Conservation (phyloP, 2,797 vertebrate species). For the Tokudaia muenninki region DNA sequence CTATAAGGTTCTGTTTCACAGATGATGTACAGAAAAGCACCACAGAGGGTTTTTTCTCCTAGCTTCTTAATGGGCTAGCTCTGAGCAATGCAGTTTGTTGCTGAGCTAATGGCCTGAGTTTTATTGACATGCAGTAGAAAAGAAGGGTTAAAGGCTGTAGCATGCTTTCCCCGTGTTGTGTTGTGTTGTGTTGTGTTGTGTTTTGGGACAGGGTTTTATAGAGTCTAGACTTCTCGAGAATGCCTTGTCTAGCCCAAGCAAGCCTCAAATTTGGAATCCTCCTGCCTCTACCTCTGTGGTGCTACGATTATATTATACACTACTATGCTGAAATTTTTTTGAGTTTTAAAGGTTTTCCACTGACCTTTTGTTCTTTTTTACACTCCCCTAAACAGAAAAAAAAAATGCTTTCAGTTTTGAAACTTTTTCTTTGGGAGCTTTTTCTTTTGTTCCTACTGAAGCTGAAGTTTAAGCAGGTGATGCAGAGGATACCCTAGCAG, state of each 20-base stretch:
- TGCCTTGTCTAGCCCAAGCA: neutral
- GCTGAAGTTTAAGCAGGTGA: neutral
- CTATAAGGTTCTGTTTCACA: slow-evolving; percentile 28
- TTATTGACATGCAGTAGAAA: slow-evolving; percentile 73
- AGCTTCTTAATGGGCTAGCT: slow-evolving; percentile 58
- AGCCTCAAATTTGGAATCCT: neutral
- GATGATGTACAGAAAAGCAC: slow-evolving; percentile 50
- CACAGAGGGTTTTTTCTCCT: slow-evolving; percentile 19
- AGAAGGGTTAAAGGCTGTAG: slow-evolving; percentile 46
- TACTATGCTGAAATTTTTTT: slow-evolving; percentile 27
- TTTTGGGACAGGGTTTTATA: neutral
- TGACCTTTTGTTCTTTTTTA: slow-evolving; percentile 78
- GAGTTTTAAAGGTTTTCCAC: slow-evolving; percentile 77
- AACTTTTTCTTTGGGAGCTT: slow-evolving; percentile 2
- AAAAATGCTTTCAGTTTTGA: slow-evolving; percentile 61
- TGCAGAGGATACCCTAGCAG: slow-evolving; percentile 44
- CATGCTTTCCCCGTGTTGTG: slow-evolving; percentile 58
- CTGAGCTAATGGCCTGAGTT: slow-evolving; percentile 73
- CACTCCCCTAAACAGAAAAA: slow-evolving; percentile 73
- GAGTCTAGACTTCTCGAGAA: neutral
- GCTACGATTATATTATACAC: neutral
- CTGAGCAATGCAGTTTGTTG: slow-evolving; percentile 64
- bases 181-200: neutral
- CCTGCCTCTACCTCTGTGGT: neutral
- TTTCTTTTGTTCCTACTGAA: slow-evolving; percentile 57